These are phyloP conservation scores for Athalia rosae DNA, from an alignment of 2,888 invertebrate genomes.

Conservation along the genomic window DNA sequence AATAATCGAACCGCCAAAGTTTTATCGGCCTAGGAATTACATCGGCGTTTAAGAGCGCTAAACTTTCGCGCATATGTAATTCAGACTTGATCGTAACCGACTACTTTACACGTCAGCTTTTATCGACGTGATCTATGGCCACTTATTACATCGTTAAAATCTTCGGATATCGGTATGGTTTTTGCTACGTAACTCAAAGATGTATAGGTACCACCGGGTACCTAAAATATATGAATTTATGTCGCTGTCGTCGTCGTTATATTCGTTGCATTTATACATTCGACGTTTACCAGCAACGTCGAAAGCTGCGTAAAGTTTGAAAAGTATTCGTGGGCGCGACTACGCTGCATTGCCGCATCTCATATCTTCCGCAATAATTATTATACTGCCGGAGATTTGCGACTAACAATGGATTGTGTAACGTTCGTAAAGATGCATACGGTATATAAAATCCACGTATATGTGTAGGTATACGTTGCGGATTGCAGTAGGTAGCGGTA, in stretches of 20 bases:
- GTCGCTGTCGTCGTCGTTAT: neutral
- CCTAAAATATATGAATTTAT: neutral
- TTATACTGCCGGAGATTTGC: neutral
- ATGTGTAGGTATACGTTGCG: neutral
- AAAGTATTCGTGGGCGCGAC: slow-evolving; percentile 29
- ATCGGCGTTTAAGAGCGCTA: neutral
- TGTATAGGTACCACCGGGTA: neutral
- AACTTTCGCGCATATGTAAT: neutral
- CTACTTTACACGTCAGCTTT: slow-evolving; percentile 20
- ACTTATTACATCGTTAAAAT: slow-evolving; percentile 33
- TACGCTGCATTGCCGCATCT: slow-evolving; percentile 36
- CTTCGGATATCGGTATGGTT: neutral
- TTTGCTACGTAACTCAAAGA: neutral
- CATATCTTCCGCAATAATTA: slow-evolving; percentile 19
- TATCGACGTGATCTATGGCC: neutral
- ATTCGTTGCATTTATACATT: neutral
- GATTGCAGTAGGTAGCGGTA: neutral
- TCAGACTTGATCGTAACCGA: neutral
- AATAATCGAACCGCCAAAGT: neutral
- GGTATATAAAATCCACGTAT: neutral
- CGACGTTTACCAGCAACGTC: neutral
- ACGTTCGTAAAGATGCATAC: neutral
- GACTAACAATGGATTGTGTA: slow-evolving; percentile 33
- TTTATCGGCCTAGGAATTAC: neutral
- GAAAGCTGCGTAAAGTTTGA: neutral